These are phyloP conservation scores for Anableps anableps DNA, from an alignment of 2,797 vertebrate species.

Conservation along the genomic window DNA sequence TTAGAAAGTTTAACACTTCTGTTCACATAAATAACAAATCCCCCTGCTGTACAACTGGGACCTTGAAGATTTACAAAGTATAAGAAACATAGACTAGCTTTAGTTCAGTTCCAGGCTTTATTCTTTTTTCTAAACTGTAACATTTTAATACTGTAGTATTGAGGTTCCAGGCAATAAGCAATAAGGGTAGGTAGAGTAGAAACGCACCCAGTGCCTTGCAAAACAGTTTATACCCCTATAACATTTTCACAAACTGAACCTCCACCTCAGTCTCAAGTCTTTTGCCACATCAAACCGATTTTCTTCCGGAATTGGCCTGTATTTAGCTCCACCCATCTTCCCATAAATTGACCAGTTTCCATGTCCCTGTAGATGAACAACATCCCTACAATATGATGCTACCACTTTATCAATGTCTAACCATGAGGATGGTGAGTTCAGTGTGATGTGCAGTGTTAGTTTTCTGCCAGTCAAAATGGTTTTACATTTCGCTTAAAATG, in stretches of 20 bases:
- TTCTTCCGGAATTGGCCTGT: background rate
- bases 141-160: background rate
- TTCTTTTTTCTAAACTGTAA: background rate
- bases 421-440: background rate
- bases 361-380: background rate
- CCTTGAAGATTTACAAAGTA: background rate
- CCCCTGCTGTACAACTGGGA: background rate
- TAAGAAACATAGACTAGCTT: background rate
- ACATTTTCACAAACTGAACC: background rate
- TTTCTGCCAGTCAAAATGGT: background rate
- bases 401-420: background rate
- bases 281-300: background rate
- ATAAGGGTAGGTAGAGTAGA: background rate
- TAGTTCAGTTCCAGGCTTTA: background rate
- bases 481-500: background rate
- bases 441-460: background rate
- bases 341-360: background rate
- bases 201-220: too few relatives aligned
- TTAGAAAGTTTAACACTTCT: too few relatives aligned
- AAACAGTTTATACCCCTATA: too few relatives aligned
- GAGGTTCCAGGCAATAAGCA: background rate
- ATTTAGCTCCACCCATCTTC: background rate
- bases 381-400: background rate
- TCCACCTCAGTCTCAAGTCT: background rate
- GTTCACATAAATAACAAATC: background rate